Evolutionary conservation across 2,888 invertebrate genomes (phyloP), one percentile per base, ranked within the genome.

Genomic region (Pycnomerus fuliginosus): DNA sequence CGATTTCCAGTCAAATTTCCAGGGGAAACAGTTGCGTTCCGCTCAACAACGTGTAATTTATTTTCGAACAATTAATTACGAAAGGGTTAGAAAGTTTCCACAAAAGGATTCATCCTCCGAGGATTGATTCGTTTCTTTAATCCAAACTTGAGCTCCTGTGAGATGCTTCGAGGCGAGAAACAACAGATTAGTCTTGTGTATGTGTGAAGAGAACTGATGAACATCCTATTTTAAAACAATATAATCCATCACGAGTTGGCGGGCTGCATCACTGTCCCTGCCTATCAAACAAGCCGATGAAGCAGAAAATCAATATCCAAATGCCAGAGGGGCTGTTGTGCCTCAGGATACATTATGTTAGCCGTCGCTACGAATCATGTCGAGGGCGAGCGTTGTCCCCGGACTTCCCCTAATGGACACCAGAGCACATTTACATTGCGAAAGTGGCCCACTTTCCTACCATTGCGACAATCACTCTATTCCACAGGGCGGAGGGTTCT

Each of bases 271-370:
- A 47, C 44, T 48, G 37, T 50, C 50, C 44, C 44, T 45, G 53
- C 39, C 50, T 47, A 55, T 55, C 48, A 57, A 55, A 52, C 52
- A 48, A 55, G 49, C 53, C 52, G 52, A 57, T 57, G 52, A 52
- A 53, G 52, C 53, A 51, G 46, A 57, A 57, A 57, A 57, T 55
- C 57, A 48, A 54, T 54, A 54, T 48, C 43, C 50, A 54, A 54
- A 54, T 54, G 44, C 43, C 44, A 36, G 49, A 46, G 38, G 44
- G 41, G 48, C 41, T 48, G 47, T 51, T 41, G 41, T 44, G 48
- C 56, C 52, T 45, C 50, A 50, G 54, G 59, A 52, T 48, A 55
- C 52, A 57, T 59, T 56, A 57, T 53, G 56, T 46, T 48, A 50
- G 47, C 46, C 52, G 53, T 53, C 51, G 46, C 39, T 44, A 50